Evolutionary conservation across 37 sponge, comb jelly and placozoan species (phyloP).

Genomic region (Diacarnus erythraeanus): DNA sequence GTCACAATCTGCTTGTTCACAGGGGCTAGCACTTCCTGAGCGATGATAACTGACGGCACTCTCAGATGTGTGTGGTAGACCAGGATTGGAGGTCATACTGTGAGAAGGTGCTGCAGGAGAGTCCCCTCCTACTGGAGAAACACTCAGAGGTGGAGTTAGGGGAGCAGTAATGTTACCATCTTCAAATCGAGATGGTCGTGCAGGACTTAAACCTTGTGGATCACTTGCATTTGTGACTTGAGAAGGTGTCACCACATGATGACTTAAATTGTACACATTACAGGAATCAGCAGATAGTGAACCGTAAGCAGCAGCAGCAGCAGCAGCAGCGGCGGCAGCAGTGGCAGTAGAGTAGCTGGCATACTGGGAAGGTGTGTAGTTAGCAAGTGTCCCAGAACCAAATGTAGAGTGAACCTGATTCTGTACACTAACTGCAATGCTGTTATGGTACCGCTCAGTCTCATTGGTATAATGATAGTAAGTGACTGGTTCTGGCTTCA

Average conservation of each 20-base stretch:
- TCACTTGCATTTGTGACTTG: not conserved
- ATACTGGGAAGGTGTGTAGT: conserved; percentile 20
- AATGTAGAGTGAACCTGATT: conserved; percentile 7
- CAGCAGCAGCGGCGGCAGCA: not conserved
- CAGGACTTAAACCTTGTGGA: conserved; percentile 13
- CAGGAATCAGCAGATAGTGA: not conserved
- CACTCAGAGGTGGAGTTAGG: conserved; percentile 59
- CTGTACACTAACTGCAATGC: conserved; percentile 38
- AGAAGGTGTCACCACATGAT: not conserved
- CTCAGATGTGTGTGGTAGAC: not conserved
- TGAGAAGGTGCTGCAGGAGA: conserved; percentile 41
- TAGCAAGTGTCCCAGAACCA: not conserved
- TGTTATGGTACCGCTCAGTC: conserved; percentile 29
- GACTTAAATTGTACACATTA: conserved; percentile 1
- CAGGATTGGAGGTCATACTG: conserved; percentile 26
- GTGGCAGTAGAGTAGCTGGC: conserved; percentile 28
- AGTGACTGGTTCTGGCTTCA: conserved; percentile 39
- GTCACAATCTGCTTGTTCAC: conserved; percentile 36
- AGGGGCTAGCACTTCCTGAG: conserved; percentile 35
- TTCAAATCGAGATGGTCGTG: conserved; percentile 12
- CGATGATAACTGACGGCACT: conserved; percentile 41
- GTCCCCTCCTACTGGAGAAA: conserved; percentile 28
- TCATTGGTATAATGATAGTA: conserved; percentile 37
- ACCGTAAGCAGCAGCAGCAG: conserved; percentile 7
- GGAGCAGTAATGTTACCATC: conserved; percentile 32